Conservation (phyloP, 2,888 invertebrate species). For the Oscheius sp. region DNA sequence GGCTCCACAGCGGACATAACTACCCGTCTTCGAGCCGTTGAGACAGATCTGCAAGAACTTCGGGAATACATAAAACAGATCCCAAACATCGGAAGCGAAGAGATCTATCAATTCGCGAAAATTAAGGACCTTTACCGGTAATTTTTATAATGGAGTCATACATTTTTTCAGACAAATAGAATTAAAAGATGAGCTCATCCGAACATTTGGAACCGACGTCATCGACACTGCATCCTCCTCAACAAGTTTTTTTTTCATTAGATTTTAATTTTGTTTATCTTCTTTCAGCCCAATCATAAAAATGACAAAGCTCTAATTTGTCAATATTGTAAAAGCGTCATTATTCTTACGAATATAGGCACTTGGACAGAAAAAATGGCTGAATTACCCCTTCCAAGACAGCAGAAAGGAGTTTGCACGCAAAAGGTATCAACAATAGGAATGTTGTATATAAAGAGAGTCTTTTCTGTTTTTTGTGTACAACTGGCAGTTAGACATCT, state of each 20-base stretch:
- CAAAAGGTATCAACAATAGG: constrained; percentile 35
- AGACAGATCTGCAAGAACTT: constrained; percentile 34
- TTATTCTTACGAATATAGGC: constrained; percentile 37
- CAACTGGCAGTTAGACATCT: background rate
- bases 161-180: constrained; percentile 39
- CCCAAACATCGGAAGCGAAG: constrained; percentile 45
- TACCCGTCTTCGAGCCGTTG: constrained; percentile 41
- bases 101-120: constrained; percentile 38
- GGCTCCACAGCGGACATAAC: constrained; percentile 46
- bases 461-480: background rate
- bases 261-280: background rate
- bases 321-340: constrained; percentile 33
- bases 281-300: constrained; percentile 23
- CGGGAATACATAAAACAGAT: constrained; percentile 35
- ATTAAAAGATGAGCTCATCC: constrained; percentile 59
- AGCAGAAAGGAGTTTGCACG: constrained; percentile 46
- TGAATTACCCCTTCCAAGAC: constrained; percentile 47
- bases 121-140: constrained; percentile 44
- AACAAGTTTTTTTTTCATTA: background rate
- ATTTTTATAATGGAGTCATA: background rate
- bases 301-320: constrained; percentile 41
- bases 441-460: constrained; percentile 14
- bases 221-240: background rate
- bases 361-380: constrained; percentile 33
- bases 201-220: constrained; percentile 38